phyloP scores from a whole-genome alignment of 2,113 vertebrate species.

The Crotophaga sulcirostris region DNA sequence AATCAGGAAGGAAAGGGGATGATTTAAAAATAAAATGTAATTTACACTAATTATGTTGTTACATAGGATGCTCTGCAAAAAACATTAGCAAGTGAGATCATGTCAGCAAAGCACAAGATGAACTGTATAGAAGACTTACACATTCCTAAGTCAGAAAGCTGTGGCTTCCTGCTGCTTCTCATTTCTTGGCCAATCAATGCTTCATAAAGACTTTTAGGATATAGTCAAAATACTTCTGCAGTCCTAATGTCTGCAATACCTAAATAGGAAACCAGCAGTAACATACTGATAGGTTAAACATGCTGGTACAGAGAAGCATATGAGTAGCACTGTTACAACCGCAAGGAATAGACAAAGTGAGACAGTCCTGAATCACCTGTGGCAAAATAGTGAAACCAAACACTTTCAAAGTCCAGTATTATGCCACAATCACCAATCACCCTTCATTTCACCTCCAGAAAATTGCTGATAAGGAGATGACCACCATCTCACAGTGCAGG shows the following conservation, averaged over 20 bases:
- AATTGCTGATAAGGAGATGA: background rate
- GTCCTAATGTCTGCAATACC: conserved; percentile 6
- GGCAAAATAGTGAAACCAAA: background rate
- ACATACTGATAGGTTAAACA: rapidly evolving
- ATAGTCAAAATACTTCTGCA: conserved; percentile 10
- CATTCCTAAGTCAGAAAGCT: conserved; percentile 44
- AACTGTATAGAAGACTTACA: conserved; percentile 16
- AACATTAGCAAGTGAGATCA: conserved; percentile 69
- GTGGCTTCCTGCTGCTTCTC: conserved; percentile 62
- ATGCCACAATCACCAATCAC: background rate
- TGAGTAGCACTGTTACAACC: rapidly evolving
- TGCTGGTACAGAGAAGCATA: background rate
- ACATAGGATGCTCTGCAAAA: conserved; percentile 63
- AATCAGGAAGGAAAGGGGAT: conserved; percentile 70
- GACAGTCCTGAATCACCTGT: background rate
- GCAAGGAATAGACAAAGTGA: background rate
- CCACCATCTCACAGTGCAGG: background rate
- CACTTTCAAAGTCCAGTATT: background rate
- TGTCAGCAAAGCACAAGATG: conserved; percentile 45
- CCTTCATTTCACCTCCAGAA: background rate
- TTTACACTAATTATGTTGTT: conserved; percentile 71
- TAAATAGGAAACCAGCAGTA: background rate
- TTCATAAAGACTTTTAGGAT: conserved; percentile 32
- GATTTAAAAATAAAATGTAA: conserved; percentile 73
- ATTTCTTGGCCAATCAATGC: conserved; percentile 53